Evolutionary conservation across 2,797 vertebrate species (phyloP).

Genomic region (Cossypha niveicapilla): DNA sequence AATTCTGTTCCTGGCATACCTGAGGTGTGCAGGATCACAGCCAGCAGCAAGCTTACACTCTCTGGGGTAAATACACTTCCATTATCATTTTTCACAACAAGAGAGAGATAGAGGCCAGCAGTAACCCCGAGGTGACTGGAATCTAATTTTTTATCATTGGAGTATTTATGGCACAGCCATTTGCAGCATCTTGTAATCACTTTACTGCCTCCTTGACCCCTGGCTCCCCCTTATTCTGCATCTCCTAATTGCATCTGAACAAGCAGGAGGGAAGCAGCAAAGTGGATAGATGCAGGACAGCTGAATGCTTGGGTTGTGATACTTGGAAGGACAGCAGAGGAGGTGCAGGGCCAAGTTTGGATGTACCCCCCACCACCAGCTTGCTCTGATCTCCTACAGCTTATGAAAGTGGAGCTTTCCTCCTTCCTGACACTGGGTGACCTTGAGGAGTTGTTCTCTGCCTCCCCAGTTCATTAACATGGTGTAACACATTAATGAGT

Average conservation of each 20-base stretch:
- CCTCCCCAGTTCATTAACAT: not conserved
- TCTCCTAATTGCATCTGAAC: constrained; percentile 28
- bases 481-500: not conserved
- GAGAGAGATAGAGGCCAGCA: constrained; percentile 33
- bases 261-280: constrained; percentile 8
- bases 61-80: constrained; percentile 33
- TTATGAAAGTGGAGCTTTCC: not conserved
- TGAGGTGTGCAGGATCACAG: not conserved
- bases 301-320: constrained; percentile 9
- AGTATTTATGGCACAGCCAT: constrained; percentile 8
- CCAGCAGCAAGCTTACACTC: not conserved
- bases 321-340: constrained; percentile 47
- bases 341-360: not conserved
- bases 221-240: constrained; percentile 23
- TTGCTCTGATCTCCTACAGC: constrained; percentile 7
- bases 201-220: constrained; percentile 33
- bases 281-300: not conserved
- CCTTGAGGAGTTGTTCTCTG: not conserved
- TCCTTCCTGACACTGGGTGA: not conserved
- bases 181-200: constrained; percentile 52
- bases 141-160: constrained; percentile 28
- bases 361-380: not conserved
- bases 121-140: constrained; percentile 12
- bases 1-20: constrained; percentile 9
- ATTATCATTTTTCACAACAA: constrained; percentile 38